Evolutionary conservation across 2,888 invertebrate genomes (phyloP), one percentile per base, ranked within the genome.

Genomic region (Andrena trimmerana): DNA sequence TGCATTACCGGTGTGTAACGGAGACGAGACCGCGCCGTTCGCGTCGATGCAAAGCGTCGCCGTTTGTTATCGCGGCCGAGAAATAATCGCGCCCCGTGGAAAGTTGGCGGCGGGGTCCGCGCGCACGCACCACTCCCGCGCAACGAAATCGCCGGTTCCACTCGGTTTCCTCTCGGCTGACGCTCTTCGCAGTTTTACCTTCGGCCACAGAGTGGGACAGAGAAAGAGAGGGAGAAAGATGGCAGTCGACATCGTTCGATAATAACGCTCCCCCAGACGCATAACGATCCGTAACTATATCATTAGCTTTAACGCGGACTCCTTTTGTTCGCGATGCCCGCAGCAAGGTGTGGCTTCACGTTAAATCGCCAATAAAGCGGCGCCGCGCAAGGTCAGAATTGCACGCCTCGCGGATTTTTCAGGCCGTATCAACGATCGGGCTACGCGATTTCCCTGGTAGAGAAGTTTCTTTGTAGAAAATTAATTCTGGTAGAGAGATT

Each of bases 311-410:
- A 77, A 81, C 83, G 75, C 73, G 59, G 81, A 66, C 77, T 81
- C 77, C 82, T 89, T 89, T 89, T 88, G 83, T 87, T 84, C 84
- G 79, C 83, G 72, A 78, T 79, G 78, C 74, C 78, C 72, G 77
- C 62, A 48, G 75, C 80, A 81, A 88, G 88, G 89, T 87, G 88
- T 81, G 89, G 88, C 89, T 63, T 27, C 83, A 70, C 63, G 83
- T 79, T 85, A 87, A 84, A 81, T 86, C 76, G 83, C 77, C 89
- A 86, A 86, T 88, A 88, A 89, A 89, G 81, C 82, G 50, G 74
- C 76, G 69, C 76, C 67, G 77, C 57, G 86, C 88, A 89, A 86
- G 88, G 86, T 89, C 88, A 66, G 77, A 62, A 71, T 88, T 86
- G 82, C 82, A 89, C 86, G 89, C 78, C 81, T 81, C 79, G 78